Evolutionary conservation across 2,797 vertebrate genomes (phyloP).

Genomic region (Synaphobranchus kaupii): DNA sequence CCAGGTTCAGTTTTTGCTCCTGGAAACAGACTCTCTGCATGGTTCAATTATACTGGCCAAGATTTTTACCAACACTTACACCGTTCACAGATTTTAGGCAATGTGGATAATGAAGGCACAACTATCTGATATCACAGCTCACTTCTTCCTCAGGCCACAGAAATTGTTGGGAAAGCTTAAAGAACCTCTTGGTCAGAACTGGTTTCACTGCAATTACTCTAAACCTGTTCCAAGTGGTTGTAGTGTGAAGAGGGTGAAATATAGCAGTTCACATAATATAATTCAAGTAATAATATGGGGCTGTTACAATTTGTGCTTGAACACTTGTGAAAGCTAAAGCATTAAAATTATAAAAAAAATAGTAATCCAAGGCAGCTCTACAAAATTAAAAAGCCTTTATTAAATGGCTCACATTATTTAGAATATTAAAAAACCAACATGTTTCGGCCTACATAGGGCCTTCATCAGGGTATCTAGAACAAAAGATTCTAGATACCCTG

Average conservation of each 20-base stretch:
- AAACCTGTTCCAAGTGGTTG: background rate
- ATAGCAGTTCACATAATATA: background rate
- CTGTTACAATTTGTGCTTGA: background rate
- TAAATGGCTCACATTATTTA: too few species aligned
- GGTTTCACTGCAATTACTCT: background rate
- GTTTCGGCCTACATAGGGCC: too few species aligned
- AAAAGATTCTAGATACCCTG: too few species aligned
- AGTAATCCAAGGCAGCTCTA: too few species aligned
- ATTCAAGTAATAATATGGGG: too few species aligned
- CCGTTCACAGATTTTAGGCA: too few species aligned
- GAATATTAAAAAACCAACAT: too few species aligned
- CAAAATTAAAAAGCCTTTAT: too few species aligned
- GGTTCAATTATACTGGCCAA: background rate
- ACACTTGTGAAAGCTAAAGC: background rate
- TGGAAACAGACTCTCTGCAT: background rate
- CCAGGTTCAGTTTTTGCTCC: too few species aligned
- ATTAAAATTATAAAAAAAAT: background rate
- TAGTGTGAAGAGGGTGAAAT: background rate
- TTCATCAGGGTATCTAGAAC: too few species aligned
- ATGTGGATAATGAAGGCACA: background rate
- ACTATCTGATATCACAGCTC: background rate
- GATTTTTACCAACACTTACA: background rate
- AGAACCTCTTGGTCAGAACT: background rate
- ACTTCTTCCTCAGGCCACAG: background rate
- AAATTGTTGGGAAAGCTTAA: background rate